Base-by-base conservation (phyloP, 1,140 invertebrate genomes). In the Heliothis virescens region DNA sequence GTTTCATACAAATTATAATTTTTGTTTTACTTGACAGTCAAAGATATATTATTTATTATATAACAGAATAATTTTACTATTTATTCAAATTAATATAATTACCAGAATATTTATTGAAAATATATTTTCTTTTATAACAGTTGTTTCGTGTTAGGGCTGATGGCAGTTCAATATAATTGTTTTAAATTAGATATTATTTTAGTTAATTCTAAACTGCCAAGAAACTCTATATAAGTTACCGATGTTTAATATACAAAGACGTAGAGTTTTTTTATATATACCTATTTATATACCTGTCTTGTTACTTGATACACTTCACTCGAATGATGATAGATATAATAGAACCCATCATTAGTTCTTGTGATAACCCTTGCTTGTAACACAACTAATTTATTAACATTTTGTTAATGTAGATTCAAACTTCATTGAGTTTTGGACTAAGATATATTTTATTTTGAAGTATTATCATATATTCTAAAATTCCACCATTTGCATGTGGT, bases 361-460 rank as follows among this genome's bases (percentile, higher is more conserved):
- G 87, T 93, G 86, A 91, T 93, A 93, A 92, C 93, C 93, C 89
- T 93, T 92, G 94, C 94, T 95, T 95, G 94, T 95, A 95, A 95
- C 93, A 92, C 63, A 88, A 95, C 94, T 94, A 95, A 95, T 95
- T 74, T 85, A 93, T 92, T 94, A 94, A 93, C 90, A 89, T 86
- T 82, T 81, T 85, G 82, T 91, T 87, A 85, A 85, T 86, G 82
- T 88, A 81, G 81, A 84, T 83, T 79, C 80, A 82, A 81, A 82
- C 81, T 73, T 82, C 82, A 82, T 83, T 83, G 65, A 60, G 65
- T 78, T 78, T 84, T 81, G 77, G 60, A 76, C 47, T 76, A 65
- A 65, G 50, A 55, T 76, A 60, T 41, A 26, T 63, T 55, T 29
- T 47, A 75, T 59, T 76, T 83, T 77, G 52, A 81, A 65, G 41